Percentiles rank a stretch among this genome's conserved stretches.
phyloP scores from a whole-genome alignment of 2,113 vertebrate species.

The Neotoma lepida region DNA sequence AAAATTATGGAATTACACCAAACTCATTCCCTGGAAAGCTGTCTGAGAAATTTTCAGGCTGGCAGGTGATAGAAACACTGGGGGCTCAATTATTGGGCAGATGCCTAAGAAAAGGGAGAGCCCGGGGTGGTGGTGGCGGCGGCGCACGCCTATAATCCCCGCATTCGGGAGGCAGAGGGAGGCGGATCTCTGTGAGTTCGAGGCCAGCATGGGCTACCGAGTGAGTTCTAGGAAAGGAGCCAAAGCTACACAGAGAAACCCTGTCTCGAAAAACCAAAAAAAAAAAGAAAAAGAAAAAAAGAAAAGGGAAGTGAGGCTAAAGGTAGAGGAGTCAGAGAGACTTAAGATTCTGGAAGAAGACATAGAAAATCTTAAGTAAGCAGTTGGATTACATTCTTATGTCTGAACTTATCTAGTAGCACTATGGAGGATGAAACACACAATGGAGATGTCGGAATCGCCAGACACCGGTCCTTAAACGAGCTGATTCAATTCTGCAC shows the following conservation, averaged over 20 bases:
- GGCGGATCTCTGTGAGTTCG: no score
- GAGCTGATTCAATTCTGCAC: not conserved
- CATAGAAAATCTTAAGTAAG: conserved; percentile 2
- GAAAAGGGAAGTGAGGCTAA: not conserved
- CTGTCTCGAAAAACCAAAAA: no score
- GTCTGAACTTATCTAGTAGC: not conserved
- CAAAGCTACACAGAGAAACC: no score
- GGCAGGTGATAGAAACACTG: not conserved
- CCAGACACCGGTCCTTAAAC: not conserved
- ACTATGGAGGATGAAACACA: conserved; percentile 5
- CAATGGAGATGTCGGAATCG: not conserved
- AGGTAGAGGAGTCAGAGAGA: not conserved
- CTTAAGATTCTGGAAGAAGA: conserved; percentile 14
- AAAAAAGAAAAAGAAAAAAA: no score
- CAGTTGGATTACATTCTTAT: not conserved
- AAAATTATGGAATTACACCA: not conserved
- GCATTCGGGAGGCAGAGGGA: no score
- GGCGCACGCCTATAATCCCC: no score
- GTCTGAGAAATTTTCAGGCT: not conserved
- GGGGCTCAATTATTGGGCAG: not conserved
- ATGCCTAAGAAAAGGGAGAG: not conserved
- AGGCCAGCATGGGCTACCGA: no score
- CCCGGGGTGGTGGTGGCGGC: no score
- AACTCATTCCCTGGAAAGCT: not conserved
- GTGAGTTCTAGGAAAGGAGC: no score